Base-by-base conservation (phyloP, 2,113 vertebrate species). In the Hucho hucho region DNA sequence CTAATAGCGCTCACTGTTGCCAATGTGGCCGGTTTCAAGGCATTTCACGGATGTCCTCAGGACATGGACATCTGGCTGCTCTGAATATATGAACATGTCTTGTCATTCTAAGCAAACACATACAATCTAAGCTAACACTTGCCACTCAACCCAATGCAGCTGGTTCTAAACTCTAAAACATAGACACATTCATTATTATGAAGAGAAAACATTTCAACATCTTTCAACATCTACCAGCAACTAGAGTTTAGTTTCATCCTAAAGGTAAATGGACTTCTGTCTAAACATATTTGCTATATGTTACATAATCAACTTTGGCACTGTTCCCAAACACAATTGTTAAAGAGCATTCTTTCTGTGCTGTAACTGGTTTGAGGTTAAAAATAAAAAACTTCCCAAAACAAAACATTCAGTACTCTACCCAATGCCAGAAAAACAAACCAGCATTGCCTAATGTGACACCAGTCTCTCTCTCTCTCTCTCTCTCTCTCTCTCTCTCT, bases 181-280 rank as follows among this genome's bases (percentile, higher is more conserved):
- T 65, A 75, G 61, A 75, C 73, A 75, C 14, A 20, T 28, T 37
- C 14, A 67, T 67, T 67, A 5, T 75, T 73, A 80, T 69, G 72
- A 26, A 66, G 66, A 71, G 65, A 47, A 78, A 29, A 76, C 14
- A 63, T 59, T 4, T 2, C 3, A 22, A 59, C 58, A 59, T 83
- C 75, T 86, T 87, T 81, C 82, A 77, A 79, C 78, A 86, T 63
- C 70, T 78, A 81, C 75, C 70, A 53, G 25, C 66, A 69, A 74
- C 79, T 26, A 64, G n/a, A 70, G 83, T 82, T 82, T 81, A 81
- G 59, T 86, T 75, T 85, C 25, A 68, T 73, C 24, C 65, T 22
- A 14, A 80, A 81, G 78, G 66, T 78, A 76, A 89, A 85, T 69
- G 77, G 73, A 83, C 80, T 65, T 58, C 26, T 64, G 6, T 58